Conservation (phyloP, 2,113 vertebrate species). For the Silurus meridionalis region DNA sequence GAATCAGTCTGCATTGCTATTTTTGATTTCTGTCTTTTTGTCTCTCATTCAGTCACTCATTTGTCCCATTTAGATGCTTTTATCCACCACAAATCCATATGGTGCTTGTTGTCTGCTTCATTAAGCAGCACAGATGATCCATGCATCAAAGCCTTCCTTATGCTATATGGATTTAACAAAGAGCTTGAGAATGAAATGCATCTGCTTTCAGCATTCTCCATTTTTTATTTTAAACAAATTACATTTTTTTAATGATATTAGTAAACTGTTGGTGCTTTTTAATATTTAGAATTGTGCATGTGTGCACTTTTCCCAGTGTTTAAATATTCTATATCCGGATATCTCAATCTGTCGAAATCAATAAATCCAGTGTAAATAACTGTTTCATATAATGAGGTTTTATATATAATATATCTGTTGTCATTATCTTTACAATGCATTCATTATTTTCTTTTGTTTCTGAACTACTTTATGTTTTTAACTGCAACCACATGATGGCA, state of each 20-base stretch:
- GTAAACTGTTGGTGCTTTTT: not conserved
- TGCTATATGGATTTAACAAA: not conserved
- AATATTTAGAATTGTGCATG: not conserved
- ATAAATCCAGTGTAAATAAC: not conserved
- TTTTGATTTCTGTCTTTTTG: not conserved
- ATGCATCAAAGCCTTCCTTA: not conserved
- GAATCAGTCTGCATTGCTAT: not conserved
- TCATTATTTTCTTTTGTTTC: not conserved
- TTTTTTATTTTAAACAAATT: not conserved
- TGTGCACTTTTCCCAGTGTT: not conserved
- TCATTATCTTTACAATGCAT: not conserved
- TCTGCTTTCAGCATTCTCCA: not conserved
- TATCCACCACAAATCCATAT: not conserved
- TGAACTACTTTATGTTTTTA: not conserved
- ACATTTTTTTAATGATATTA: not conserved
- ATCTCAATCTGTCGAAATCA: not conserved
- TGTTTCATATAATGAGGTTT: not conserved
- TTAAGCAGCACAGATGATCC: not conserved
- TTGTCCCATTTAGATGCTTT: not conserved
- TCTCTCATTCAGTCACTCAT: not conserved
- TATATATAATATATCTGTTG: not conserved
- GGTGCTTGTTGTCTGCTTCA: not conserved
- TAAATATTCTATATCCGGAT: not conserved
- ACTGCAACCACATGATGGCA: conserved; percentile 66
- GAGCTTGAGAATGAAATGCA: not conserved